Base-by-base conservation (phyloP, 1,140 invertebrate species). In the Phocides pigmalion region DNA sequence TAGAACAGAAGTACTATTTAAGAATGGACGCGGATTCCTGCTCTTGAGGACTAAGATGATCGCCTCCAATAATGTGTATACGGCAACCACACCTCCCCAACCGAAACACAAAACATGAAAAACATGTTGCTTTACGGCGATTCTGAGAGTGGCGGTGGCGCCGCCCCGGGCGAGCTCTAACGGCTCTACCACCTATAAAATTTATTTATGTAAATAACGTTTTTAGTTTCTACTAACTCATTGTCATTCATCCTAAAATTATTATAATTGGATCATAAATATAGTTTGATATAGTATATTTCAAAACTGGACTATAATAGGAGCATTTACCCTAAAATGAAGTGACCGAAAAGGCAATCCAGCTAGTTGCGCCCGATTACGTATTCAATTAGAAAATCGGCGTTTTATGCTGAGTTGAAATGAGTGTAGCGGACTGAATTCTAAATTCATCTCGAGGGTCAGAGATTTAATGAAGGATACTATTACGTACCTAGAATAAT, bases 331-430 rank as follows among this genome's bases (percentile, higher is more conserved):
- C 15, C 35, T 51, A 49, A 59, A 50, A 61, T 16, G 8, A 41
- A 47, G 49, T 54, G 8, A 41, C 44, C 44, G 50, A 62, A 47
- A 46, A 28, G 56, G 22, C 54, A 22, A 16, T 59, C 44, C 28
- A 17, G 22, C 47, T 64, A 64, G 47, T 68, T 58, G 12, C 16
- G 39, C 8, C 39, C 54, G 42, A 64, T 68, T 68, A 68, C 20
- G 62, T 59, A 53, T 68, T 64, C 66, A 61, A 64, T 61, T 64
- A 68, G 53, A 68, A 59, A 68, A 53, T 53, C 14, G 28, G 3
- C 25, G 12, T 46, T 59, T 66, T 62, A 54, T 50, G 44, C 35
- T 9, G 47, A 16, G 14, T 50, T 50, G 22, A 32, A 50, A 32
- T 32, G 12, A 14, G 47, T 32, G 22, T 50, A 50, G 22, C 47